A percentile compares a stretch with the other conserved stretches of the same genome.
These are phyloP conservation scores for Natator depressus DNA, from an alignment of 2,113 vertebrate species.

Conservation along the genomic window DNA sequence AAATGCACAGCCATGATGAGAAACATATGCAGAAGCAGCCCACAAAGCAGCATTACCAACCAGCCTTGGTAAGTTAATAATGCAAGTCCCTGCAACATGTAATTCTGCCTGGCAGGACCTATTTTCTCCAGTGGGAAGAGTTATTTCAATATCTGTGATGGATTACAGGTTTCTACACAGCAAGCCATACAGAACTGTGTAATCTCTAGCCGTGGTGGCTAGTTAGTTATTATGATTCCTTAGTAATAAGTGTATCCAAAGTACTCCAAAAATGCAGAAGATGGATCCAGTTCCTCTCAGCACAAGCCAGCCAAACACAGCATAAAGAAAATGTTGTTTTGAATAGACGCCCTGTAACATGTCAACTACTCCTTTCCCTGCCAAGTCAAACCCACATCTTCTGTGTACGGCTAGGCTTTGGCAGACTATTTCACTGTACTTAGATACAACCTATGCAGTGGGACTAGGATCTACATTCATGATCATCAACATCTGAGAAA, in stretches of 20 bases:
- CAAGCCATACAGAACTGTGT: not conserved
- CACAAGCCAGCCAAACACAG: fast-evolving
- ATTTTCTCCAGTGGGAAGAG: not conserved
- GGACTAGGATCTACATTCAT: not conserved
- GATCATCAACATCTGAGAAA: not conserved
- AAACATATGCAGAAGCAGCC: not conserved
- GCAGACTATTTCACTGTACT: constrained; percentile 22
- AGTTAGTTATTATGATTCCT: not conserved
- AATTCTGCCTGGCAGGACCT: not conserved
- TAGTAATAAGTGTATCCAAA: not conserved
- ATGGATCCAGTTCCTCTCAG: not conserved
- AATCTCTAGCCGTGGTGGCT: not conserved
- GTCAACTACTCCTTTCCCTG: not conserved
- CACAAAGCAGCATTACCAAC: not conserved
- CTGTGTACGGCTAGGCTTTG: not conserved
- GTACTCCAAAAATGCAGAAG: not conserved
- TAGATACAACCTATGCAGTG: not conserved
- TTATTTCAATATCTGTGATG: not conserved
- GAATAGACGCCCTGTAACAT: not conserved
- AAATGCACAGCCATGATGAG: not conserved
- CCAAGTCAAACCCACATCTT: not conserved
- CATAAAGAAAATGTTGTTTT: not conserved
- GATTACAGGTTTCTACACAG: not conserved
- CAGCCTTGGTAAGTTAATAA: not conserved
- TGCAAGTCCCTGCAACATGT: not conserved